Percentiles rank a stretch among this genome's conserved stretches.
Evolutionary conservation across 2,888 invertebrate genomes (phyloP).

Genomic region (Zaprionus bogoriensis): DNA sequence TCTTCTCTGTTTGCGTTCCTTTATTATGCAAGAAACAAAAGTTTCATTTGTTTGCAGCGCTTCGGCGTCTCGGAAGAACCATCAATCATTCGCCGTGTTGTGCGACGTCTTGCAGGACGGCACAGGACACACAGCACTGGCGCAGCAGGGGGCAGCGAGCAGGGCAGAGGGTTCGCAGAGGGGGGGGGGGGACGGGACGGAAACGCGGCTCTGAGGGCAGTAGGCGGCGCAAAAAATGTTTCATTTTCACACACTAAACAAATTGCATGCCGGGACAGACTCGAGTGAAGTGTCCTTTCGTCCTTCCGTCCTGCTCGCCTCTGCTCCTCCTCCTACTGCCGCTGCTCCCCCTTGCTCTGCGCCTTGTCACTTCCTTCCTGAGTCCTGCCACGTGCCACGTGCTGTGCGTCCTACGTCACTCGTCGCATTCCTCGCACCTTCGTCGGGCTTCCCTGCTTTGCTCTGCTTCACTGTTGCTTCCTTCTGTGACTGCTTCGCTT

Average conservation of each 20-base stretch:
- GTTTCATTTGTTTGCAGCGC: constrained; percentile 76
- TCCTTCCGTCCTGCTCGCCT: not conserved
- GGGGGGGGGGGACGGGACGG: not conserved
- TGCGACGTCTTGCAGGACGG: constrained; percentile 52
- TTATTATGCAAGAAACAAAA: constrained; percentile 79
- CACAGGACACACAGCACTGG: not conserved
- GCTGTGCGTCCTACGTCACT: constrained; percentile 23
- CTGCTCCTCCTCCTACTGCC: not conserved
- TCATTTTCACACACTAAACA: constrained; percentile 77
- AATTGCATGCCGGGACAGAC: constrained; percentile 59
- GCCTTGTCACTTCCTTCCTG: constrained; percentile 35
- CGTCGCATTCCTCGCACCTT: constrained; percentile 43
- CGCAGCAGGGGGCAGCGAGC: not conserved
- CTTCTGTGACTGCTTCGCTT: not conserved
- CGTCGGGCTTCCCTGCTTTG: not conserved
- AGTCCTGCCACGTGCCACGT: constrained; percentile 27
- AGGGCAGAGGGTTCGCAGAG: not conserved
- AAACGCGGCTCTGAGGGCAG: not conserved
- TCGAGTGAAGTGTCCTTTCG: constrained; percentile 29
- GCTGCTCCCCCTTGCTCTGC: not conserved
- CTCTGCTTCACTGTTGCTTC: not conserved
- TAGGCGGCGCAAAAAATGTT: constrained; percentile 52
- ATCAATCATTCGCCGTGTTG: constrained; percentile 77
- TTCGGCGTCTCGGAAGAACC: constrained; percentile 69
- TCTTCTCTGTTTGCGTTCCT: constrained; percentile 51